Evolutionary conservation across 2,888 invertebrate species (phyloP), one percentile per base, ranked within the genome.

Genomic region (Nomada fucata): DNA sequence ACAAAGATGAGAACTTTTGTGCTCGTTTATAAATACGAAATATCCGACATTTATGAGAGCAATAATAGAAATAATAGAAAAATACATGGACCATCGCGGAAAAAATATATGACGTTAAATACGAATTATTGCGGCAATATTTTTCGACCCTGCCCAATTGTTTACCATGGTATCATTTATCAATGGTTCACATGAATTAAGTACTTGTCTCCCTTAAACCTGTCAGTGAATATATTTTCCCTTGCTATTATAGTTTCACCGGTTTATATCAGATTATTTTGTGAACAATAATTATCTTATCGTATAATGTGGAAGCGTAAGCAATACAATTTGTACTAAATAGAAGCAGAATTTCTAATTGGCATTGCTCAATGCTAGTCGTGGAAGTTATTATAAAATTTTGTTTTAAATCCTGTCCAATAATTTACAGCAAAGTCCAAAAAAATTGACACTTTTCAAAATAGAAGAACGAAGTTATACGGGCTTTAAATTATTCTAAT

Each of bases 111-210:
- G 70, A 50, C 36, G 69, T 55, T 82, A 70, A 75, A 79, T 70
- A 65, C 42, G 61, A 82, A 82, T 82, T 82, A 82, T 82, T 79
- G 67, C 70, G 23, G 65, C 79, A 52, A 71, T 82, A 79, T 47
- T 82, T 79, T 82, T 44, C 68, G n/a, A 29, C 42, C 15, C 20
- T 52, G 57, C 29, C 68, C 61, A 72, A 75, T 71, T 60, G 60
- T 64, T 61, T 50, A 18, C 74, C 36, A 36, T 50, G 70, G 75
- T 75, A 75, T 79, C 70, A 61, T 75, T 52, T 63, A 11, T 65
- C 80, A 71, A 74, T 67, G 70, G 47, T 63, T 79, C 79, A 67
- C 20, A 67, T 67, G 50, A 80, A 82, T 79, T 82, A 79, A 80
- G 79, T 71, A 75, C 69, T 77, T 53, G 23, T 47, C 47, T 77